phyloP scores from a whole-genome alignment of 2,888 invertebrate species.

The Tetragonisca angustula region DNA sequence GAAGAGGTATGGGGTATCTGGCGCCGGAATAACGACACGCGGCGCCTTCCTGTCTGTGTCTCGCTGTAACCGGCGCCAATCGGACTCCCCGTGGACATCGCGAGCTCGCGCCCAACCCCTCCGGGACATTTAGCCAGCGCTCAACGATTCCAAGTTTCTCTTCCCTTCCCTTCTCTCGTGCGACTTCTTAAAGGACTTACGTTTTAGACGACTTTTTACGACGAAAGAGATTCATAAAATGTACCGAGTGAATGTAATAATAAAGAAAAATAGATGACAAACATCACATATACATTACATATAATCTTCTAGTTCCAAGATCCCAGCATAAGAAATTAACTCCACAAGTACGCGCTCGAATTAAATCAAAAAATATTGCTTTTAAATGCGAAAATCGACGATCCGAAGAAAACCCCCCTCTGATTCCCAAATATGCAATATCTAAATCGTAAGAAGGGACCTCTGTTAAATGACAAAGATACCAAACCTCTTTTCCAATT shows the following conservation, averaged over 20 bases:
- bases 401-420: no score
- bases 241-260: no score
- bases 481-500: background rate
- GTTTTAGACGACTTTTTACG: no score
- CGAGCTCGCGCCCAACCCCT: constrained; percentile 26
- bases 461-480: background rate
- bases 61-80: constrained; percentile 77
- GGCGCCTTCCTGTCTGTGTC: constrained; percentile 77
- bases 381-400: no score
- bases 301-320: no score
- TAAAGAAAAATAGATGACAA: no score
- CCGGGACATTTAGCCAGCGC: constrained; percentile 33
- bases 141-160: constrained; percentile 10
- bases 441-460: background rate
- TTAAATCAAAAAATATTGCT: no score
- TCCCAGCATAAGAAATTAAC: no score
- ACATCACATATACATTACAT: no score
- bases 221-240: no score
- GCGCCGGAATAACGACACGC: constrained; percentile 73
- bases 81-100: constrained; percentile 63
- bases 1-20: constrained; percentile 64
- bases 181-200: background rate
- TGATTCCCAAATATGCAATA: no score
- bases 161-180: background rate
- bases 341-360: no score